phyloP scores from a whole-genome alignment of 2,797 vertebrate genomes.

The Acanthurus tractus region DNA sequence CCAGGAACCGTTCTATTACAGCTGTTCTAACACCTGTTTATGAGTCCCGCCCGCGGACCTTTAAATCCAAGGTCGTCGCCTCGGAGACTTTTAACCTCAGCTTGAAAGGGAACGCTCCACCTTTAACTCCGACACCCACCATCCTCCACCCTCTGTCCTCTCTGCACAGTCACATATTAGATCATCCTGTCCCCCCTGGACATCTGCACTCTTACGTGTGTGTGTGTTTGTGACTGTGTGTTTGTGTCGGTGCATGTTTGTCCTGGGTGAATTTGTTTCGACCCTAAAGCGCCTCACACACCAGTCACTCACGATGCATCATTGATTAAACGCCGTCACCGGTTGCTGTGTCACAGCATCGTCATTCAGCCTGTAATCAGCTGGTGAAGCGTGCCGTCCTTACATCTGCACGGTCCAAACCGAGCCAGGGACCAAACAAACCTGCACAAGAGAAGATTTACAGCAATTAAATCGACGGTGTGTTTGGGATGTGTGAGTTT shows the following conservation, averaged over 20 bases:
- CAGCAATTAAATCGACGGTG: background rate
- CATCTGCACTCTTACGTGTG: slow-evolving; percentile 1
- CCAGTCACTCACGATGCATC: too few species aligned
- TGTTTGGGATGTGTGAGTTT: background rate
- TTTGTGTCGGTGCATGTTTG: slow-evolving; percentile 9
- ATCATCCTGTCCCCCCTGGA: slow-evolving; percentile 48
- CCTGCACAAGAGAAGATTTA: background rate
- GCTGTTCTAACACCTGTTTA: slow-evolving; percentile 74
- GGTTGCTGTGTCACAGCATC: background rate
- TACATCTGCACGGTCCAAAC: background rate
- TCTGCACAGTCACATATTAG: slow-evolving; percentile 36
- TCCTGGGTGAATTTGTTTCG: slow-evolving; percentile 13
- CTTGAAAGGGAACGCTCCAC: slow-evolving; percentile 56
- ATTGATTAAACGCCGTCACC: background rate
- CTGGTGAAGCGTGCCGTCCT: slow-evolving; percentile 3
- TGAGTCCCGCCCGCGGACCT: slow-evolving; percentile 25
- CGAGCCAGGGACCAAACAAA: background rate
- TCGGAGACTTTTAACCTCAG: slow-evolving; percentile 53
- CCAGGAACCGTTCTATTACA: slow-evolving; percentile 53
- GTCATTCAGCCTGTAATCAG: slow-evolving; percentile 8
- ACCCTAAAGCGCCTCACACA: background rate
- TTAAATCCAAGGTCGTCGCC: slow-evolving; percentile 64
- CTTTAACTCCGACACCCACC: slow-evolving; percentile 37
- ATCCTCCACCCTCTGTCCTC: background rate
- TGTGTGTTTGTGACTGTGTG: background rate